Base-by-base conservation (phyloP, 1,140 invertebrate genomes). In the Drosophila murphyi region DNA sequence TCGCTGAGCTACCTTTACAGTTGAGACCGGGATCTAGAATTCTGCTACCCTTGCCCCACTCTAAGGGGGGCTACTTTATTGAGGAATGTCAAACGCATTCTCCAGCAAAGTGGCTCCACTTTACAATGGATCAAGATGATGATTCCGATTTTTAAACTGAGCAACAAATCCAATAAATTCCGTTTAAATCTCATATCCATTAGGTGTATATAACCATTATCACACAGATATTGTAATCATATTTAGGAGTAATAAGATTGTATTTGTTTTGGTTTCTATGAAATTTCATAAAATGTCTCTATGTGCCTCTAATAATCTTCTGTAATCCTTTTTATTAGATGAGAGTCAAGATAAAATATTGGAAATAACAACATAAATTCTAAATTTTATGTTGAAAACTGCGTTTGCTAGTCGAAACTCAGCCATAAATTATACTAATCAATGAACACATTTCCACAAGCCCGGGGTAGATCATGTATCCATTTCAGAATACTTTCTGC, bases 1-100 rank as follows among this genome's bases (percentile, higher is more conserved):
- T 52, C 52, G 47, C 35, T 7, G 35, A 41, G 29, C 10, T 63
- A 43, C 61, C 61, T n/a, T 34, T 63, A 4, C 61, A 63, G 12
- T 4, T 52, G 5, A 52, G 61, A 28, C 61, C 61, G 2, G 61
- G 61, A 34, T 52, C 61, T 4, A 43, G 29, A 7, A 63, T 63
- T 37, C 20, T 63, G 29, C 20, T 65, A 34, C 63, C 60, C 7
- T 47, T 55, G n/a, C 52, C 59, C n/a, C 35, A 54, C 37, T 73
- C 47, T n/a, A 31, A 45, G 50, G 12, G 54, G n/a, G 50, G 61
- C 35, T 57, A 56, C 64, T 47, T 56, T 29, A 62, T 32, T 29
- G 20, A 45, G 28, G 69, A 68, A 10, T 5, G 7, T 4, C 2
- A 4, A 3, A 48, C n/a, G 10, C 6, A 34, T 12, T 64, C 59